phyloP scores from a whole-genome alignment of 1,140 invertebrate species.

The Heliconius melpomene region DNA sequence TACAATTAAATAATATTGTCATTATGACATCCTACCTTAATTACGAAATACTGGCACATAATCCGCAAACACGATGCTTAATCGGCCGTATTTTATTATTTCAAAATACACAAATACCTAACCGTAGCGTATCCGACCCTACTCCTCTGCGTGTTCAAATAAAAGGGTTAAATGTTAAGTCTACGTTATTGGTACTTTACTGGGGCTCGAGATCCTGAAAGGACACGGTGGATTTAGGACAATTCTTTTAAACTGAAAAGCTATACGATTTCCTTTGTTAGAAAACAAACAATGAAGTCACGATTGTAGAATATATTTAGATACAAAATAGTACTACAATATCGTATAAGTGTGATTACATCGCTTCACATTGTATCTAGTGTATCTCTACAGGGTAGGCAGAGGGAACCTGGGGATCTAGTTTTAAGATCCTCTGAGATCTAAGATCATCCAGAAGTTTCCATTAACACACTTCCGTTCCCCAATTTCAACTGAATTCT shows the following conservation, averaged over 20 bases:
- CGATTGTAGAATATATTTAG: too few relatives aligned
- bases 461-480: too few relatives aligned
- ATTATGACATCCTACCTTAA: not conserved
- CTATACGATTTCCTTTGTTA: not conserved
- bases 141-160: slow-evolving; percentile 57
- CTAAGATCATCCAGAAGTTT: too few relatives aligned
- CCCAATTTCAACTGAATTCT: too few relatives aligned
- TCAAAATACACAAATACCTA: slow-evolving; percentile 52
- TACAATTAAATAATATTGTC: not conserved
- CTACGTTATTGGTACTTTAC: slow-evolving; percentile 58
- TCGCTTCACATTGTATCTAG: too few relatives aligned
- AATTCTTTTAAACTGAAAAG: slow-evolving; percentile 7
- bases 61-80: slow-evolving; percentile 50
- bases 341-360: too few relatives aligned
- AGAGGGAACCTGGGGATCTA: too few relatives aligned
- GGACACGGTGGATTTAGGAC: slow-evolving; percentile 5
- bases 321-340: too few relatives aligned
- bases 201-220: slow-evolving; percentile 53
- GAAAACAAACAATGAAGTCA: not conserved
- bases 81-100: slow-evolving; percentile 53
- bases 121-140: slow-evolving; percentile 17
- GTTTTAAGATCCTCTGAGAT: too few relatives aligned
- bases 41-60: slow-evolving; percentile 19
- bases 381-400: too few relatives aligned
- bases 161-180: slow-evolving; percentile 64